Evolutionary conservation across 2,113 vertebrate species (phyloP), one percentile per base, ranked within the genome.

Genomic region (Himantopus leucocephalus): DNA sequence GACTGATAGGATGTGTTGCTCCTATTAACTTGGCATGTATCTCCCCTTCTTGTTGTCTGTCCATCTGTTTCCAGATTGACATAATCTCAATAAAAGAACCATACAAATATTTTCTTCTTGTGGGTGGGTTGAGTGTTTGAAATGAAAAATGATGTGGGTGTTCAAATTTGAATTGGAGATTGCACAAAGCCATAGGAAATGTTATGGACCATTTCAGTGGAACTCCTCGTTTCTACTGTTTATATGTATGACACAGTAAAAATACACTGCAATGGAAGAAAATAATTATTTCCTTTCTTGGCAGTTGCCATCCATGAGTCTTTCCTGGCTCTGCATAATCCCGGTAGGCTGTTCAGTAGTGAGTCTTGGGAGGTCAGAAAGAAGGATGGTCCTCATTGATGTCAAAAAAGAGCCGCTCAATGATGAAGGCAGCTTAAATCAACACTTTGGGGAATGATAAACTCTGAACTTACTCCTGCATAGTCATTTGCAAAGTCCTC

Each of bases 41-140:
- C 82, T 82, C 67, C 82, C 70, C 52, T 77, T 34, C 55, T 55
- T 74, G 41, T 64, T 78, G 39, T 56, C 77, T 70, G 62, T 93
- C 86, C 79, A 56, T 94, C 94, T 97, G 92, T 66, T 95, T 76
- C 58, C 92, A 95, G 88, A 81, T 52, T 80, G 86, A 92, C 75
- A 64, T n/a, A 34, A 82, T 83, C 55, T 64, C 90, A 97, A 94
- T 96, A 95, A 96, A 96, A 96, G 71, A 81, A 53, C 4, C 12
- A 9, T 55, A 56, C 60, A 91, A 88, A 90, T 89, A 77, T 88
- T 97, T 93, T 62, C 52, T 60, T 83, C 45, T 37, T 52, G 80
- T 90, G 91, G 92, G 82, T 55, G 79, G 73, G 78, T 0, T 76
- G 89, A 94, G 41, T 45, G 32, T 78, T 92, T 50, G 58, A 88